These are phyloP conservation scores for Alectoris magna DNA, from an alignment of 2,797 vertebrate species.

Conservation along the genomic window DNA sequence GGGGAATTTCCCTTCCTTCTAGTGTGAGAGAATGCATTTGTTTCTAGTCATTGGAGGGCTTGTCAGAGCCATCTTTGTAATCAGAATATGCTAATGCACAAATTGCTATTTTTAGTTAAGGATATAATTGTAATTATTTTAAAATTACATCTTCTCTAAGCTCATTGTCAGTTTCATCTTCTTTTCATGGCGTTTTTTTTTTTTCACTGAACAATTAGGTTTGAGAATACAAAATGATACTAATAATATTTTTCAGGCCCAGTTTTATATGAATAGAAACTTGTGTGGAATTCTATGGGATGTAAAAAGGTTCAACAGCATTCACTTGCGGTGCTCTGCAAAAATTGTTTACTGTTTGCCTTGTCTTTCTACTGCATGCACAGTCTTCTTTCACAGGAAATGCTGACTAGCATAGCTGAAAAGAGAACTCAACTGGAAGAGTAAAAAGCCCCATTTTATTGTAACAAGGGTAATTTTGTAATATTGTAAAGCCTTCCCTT, in stretches of 20 bases:
- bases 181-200: neutral
- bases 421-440: neutral
- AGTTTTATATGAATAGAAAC: neutral
- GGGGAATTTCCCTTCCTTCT: neutral
- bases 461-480: neutral
- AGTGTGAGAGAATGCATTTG: neutral
- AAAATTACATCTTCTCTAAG: neutral
- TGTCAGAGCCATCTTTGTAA: neutral
- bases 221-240: neutral
- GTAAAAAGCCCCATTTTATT: neutral
- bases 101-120: constrained; percentile 21
- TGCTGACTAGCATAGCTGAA: neutral
- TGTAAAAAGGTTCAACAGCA: neutral
- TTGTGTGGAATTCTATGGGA: neutral
- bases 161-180: neutral
- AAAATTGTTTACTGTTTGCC: neutral
- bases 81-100: neutral
- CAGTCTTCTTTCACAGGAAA: neutral
- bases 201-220: neutral
- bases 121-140: neutral
- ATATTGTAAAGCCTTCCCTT: neutral
- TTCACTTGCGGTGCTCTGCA: neutral
- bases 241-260: neutral
- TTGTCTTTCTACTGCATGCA: neutral
- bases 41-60: neutral